phyloP scores from a whole-genome alignment of 2,888 invertebrate species.

The Atherix ibis region DNA sequence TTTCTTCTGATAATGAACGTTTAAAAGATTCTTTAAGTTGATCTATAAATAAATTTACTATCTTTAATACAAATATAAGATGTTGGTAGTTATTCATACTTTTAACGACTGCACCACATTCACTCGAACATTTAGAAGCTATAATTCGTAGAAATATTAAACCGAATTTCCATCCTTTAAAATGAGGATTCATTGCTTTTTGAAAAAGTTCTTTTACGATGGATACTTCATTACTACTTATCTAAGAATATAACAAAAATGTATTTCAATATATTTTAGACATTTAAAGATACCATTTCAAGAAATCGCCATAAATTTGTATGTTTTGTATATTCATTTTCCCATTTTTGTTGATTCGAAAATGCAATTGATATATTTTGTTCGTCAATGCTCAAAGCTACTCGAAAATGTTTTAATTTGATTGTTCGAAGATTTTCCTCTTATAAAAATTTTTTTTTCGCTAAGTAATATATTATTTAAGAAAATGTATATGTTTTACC shows the following conservation, averaged over 20 bases:
- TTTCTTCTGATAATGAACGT: conserved; percentile 16
- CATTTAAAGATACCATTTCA: no score
- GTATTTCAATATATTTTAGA: not conserved
- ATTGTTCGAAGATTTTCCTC: no score
- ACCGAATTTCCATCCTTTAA: conserved; percentile 26
- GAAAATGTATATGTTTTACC: no score
- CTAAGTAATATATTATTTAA: no score
- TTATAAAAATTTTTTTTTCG: no score
- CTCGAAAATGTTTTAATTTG: no score
- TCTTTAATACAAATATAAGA: not conserved
- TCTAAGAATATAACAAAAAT: conserved; percentile 7
- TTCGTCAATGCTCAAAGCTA: no score
- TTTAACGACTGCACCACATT: conserved; percentile 16
- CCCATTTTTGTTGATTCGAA: no score
- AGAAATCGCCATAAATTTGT: no score
- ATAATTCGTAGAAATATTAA: conserved; percentile 22
- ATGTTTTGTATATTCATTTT: no score
- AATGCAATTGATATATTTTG: no score
- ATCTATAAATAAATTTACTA: conserved; percentile 14
- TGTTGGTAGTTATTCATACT: conserved; percentile 16
- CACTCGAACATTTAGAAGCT: conserved; percentile 12
- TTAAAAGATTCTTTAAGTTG: conserved; percentile 21
- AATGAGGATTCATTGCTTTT: conserved; percentile 16
- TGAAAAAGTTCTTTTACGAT: conserved; percentile 19
- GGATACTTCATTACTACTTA: conserved; percentile 14